Base-by-base conservation (phyloP, 2,797 vertebrate species). In the Acropternis orthonyx region DNA sequence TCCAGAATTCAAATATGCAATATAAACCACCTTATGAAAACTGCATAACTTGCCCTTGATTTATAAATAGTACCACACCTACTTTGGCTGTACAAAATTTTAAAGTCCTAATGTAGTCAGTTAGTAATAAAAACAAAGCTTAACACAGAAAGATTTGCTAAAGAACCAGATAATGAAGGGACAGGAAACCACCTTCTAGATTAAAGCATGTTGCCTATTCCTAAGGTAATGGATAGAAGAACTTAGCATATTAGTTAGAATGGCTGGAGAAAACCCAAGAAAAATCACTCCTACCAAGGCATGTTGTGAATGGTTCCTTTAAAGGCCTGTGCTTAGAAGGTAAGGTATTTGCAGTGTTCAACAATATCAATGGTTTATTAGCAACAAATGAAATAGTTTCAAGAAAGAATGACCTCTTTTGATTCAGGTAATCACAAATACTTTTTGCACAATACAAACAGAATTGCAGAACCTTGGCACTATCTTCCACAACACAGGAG, bases 1-100 rank as follows among this genome's bases (percentile, higher is more conserved):
- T 98, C 98, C 98, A 98, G 97, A 95, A 97, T 98, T 97, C 95
- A 98, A 98, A 97, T 98, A 98, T 94, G 96, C 96, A 97, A 92
- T 97, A 97, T 97, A 97, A 98, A 97, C 93, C 95, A 97, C 95
- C 96, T 97, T 96, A 96, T 97, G 97, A 98, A 98, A 97, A 97
- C 94, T 95, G 89, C 92, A 97, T 94, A 95, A 91, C 95, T 96
- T 97, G 65, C 89, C 49, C 90, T 96, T 77, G 92, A 96, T 96
- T 97, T 97, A 96, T 97, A 97, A 97, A 97, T 95, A 95, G 91
- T 71, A 91, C 97, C 97, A 97, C 96, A 96, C 96, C 97, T 97
- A 96, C 90, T 93, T 95, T 55, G 93, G 84, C 87, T 48, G 63
- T 85, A 82, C 88, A 93, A 83, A 89, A 92, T 93, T 92, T 96